A percentile compares a stretch with the other conserved stretches of the same genome.
Conservation (phyloP, 2,113 vertebrate species). For the Neoarius graeffei region DNA sequence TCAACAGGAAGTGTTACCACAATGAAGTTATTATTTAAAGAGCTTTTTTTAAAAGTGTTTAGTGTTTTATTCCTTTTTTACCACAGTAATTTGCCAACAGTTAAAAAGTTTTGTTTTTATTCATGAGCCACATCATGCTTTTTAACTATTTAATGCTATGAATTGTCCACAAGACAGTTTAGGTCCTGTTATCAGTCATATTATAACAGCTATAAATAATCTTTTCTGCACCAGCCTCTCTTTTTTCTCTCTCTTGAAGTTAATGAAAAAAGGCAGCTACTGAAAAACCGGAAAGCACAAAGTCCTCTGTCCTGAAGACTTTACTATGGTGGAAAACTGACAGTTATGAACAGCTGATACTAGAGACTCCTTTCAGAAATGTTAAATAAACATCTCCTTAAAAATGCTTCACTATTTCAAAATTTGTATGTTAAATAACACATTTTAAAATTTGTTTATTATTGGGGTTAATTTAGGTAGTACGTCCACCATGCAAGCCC, state of each 20-base stretch:
- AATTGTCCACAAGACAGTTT: not conserved
- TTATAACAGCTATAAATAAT: not conserved
- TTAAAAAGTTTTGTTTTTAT: not conserved
- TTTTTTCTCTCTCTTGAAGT: not conserved
- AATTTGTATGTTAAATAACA: not conserved
- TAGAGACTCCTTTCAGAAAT: not conserved
- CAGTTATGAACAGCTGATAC: not conserved
- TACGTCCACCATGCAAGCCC: not conserved
- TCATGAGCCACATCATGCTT: not conserved
- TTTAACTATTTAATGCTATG: not conserved
- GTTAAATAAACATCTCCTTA: not conserved
- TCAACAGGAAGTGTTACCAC: not conserved
- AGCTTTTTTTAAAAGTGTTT: not conserved
- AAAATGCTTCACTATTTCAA: not conserved
- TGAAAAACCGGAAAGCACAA: not conserved
- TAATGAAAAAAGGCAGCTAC: not conserved
- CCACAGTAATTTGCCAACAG: not conserved
- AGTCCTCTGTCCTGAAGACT: not conserved
- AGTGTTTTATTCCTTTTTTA: not conserved
- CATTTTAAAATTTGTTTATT: not conserved
- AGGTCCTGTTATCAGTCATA: not conserved
- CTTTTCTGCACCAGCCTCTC: not conserved
- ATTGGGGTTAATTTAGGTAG: not conserved
- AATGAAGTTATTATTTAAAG: too few species aligned
- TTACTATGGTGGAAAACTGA: not conserved